Evolutionary conservation across 1,140 invertebrate species (phyloP), one percentile per base, ranked within the genome.

Genomic region (Temnothorax curvispinosus): DNA sequence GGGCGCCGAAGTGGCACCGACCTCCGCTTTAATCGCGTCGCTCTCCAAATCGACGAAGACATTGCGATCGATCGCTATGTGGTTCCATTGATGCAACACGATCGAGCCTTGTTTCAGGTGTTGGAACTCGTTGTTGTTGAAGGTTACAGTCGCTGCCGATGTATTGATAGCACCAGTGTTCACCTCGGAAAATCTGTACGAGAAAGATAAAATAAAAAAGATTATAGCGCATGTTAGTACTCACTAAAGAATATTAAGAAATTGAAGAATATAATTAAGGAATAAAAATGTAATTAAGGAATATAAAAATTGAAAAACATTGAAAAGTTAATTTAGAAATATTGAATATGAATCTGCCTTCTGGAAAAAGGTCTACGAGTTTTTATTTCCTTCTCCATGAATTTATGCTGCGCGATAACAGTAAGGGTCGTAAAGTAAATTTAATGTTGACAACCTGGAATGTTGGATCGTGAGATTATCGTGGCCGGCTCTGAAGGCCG

Each of bases 381-480:
- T 47, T 64, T 5, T 2, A n/a, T 77, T 9, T 76, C 0, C 4
- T 3, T n/a, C 27, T 1, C 27, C 27, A 41, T 32, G 18, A 78
- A 78, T 64, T 32, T 62, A 15, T 50, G 21, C 38, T 32, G 15
- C 9, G 1, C 9, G 27, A 27, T 13, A 5, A 15, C 5, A 62
- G 13, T 76, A 60, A 82, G 54, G 18, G 35, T 87, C 13, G 6
- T 18, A 21, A 82, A 38, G 4, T 21, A 15, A 60, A 27, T 60
- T 62, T 47, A 32, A 47, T 8, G 6, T 74, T n/a, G 13, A 56
- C 4, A 94, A 97, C 97, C 94, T 96, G 75, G 96, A 97, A 95
- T 97, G 95, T 91, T 96, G 95, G 91, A 98, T 95, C 62, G 96
- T 96, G 62, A 98, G 95, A 91, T 97, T 97, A 38, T 95, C 96